Conservation (phyloP, 2,113 vertebrate species). For the Aplodontia rufa region DNA sequence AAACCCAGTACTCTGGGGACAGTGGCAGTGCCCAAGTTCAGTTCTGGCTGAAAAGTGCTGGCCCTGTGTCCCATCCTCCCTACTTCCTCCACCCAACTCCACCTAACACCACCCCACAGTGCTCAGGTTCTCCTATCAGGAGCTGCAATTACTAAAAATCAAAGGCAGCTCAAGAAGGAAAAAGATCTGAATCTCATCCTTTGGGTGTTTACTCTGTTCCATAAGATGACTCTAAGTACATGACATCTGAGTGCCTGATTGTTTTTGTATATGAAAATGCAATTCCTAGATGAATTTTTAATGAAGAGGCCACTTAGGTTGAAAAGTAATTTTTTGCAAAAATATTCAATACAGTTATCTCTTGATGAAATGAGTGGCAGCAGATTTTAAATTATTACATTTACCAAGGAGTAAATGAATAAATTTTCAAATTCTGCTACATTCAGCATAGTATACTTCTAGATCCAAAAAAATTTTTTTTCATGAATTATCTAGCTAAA, state of each 20-base stretch:
- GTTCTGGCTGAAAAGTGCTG: not conserved
- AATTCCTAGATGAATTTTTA: not conserved
- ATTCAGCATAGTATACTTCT: not conserved
- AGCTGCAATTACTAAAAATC: not conserved
- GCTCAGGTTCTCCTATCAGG: not conserved
- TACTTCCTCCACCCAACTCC: not conserved
- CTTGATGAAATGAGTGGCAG: not conserved
- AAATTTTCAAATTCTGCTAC: not conserved
- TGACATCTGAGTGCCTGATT: not conserved
- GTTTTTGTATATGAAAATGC: not conserved
- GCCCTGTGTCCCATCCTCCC: not conserved
- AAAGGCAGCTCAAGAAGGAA: not conserved
- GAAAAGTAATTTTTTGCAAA: not conserved
- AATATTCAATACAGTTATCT: not conserved
- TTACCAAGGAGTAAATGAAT: not conserved
- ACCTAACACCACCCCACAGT: not conserved
- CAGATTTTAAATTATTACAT: conserved; percentile 17
- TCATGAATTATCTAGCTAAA: not conserved
- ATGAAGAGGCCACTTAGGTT: not conserved
- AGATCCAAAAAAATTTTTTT: not conserved
- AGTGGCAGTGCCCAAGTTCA: not conserved
- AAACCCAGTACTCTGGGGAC: not conserved
- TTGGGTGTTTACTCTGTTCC: not conserved
- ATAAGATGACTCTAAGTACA: not conserved
- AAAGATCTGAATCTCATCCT: not conserved